Base-by-base conservation (phyloP, 2,797 vertebrate genomes). In the Sebastes trivittatus region DNA sequence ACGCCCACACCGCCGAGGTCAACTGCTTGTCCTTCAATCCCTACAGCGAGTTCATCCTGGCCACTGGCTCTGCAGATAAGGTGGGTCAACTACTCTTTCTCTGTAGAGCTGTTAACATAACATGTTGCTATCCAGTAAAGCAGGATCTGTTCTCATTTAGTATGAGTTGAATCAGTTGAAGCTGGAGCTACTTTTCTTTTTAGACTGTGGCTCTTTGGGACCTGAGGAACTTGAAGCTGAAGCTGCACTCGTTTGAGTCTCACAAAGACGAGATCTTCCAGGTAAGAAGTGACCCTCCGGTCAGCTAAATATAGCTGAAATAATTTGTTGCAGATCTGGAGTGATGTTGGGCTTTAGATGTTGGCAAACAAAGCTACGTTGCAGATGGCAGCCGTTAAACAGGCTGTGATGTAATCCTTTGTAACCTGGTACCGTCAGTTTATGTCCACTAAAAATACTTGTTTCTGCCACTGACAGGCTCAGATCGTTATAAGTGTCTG, bases 241-340 rank as follows among this genome's bases (percentile, higher is more conserved):
- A 99, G 88, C 96, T 99, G 88, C 98, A 99, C 92, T 99, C 98
- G 0, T 99, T 99, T 91, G 98, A 99, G 89, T 99, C 98, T 23
- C 98, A 99, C 92, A 99, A 98, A 94, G 98, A 99, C 84, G 98
- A 99, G 95, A 99, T 99, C 94, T 99, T 99, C 92, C 98, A 99
- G 96, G 98, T 99, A 96, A 83, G 75, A 65, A 34, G 18, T 9
- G 11, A 36, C 49, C 23, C 11, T 58, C 13, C 11, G 6, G 0
- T 60, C 18, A 5, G 18, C 54, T 27, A 14, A 60, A 34, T 61
- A 7, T 1, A 25, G 22, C 22, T 49, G 1, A 20, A 18, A 20
- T 56, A 2, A 4, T 49, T 16, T 23, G 11, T 2, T 59, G 10
- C 4, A n/a, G 6, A 10, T 69, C 16, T 68, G 7, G 32, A 16